A percentile compares a stretch with the other conserved stretches of the same genome.
Evolutionary conservation across 1,140 invertebrate species (phyloP).

Genomic region (Ips typographus): DNA sequence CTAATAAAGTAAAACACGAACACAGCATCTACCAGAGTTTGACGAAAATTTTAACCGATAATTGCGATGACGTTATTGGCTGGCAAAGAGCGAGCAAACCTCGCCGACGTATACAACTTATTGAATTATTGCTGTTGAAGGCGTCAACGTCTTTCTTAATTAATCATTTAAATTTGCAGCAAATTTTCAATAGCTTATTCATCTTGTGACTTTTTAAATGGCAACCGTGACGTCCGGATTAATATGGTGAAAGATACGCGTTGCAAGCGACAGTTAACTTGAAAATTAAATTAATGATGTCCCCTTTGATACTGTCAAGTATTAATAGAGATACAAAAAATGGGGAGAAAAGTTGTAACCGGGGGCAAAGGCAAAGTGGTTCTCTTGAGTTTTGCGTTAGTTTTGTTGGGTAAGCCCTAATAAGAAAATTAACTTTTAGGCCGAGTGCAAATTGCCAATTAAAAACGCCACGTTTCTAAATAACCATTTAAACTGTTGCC

Average conservation of each 20-base stretch:
- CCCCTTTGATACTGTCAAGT: slow-evolving; percentile 28
- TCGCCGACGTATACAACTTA: slow-evolving; percentile 6
- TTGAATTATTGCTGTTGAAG: slow-evolving; percentile 13
- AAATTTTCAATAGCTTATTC: slow-evolving; percentile 33
- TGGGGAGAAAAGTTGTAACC: slow-evolving; percentile 5
- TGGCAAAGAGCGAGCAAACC: background rate
- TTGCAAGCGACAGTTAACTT: slow-evolving; percentile 30
- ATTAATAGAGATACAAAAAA: slow-evolving; percentile 29
- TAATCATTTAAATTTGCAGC: slow-evolving; percentile 31
- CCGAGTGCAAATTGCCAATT: too few species aligned
- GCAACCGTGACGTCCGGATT: slow-evolving; percentile 30
- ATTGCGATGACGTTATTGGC: background rate
- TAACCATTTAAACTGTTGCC: too few species aligned
- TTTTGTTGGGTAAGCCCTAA: slow-evolving; percentile 5
- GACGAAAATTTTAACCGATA: background rate
- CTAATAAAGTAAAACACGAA: too few species aligned
- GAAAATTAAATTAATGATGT: slow-evolving; percentile 31
- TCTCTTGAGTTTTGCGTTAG: background rate
- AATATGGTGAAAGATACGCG: slow-evolving; percentile 33
- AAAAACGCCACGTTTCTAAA: too few species aligned
- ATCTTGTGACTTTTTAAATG: slow-evolving; percentile 32
- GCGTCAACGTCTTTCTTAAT: slow-evolving; percentile 28
- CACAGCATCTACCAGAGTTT: too few species aligned
- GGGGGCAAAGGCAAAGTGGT: background rate
- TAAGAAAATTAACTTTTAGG: background rate